A percentile compares a stretch with the other conserved stretches of the same genome.
These are phyloP conservation scores for Ophiothrix spiculata DNA, from an alignment of 35 echinoderm and acorn worm genomes.

Conservation along the genomic window DNA sequence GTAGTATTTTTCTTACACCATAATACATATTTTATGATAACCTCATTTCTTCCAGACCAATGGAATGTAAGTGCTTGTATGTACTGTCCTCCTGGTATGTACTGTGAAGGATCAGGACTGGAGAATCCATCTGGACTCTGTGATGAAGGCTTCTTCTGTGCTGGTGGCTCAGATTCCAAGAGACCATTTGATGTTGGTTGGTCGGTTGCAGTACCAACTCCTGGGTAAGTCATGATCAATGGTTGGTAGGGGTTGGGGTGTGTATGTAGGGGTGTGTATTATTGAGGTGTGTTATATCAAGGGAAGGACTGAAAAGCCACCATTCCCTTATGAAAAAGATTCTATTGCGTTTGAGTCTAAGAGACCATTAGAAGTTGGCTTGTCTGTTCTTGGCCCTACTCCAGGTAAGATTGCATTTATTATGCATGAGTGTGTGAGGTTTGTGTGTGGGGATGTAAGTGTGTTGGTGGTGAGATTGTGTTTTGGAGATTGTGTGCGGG, in stretches of 20 bases:
- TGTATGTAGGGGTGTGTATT: too few relatives aligned
- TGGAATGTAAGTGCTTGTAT: slow-evolving; percentile 59
- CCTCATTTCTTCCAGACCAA: slow-evolving; percentile 72
- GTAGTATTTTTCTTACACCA: too few relatives aligned
- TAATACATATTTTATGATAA: too few relatives aligned
- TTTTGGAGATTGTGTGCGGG: too few relatives aligned
- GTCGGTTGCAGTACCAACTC: slow-evolving; percentile 46
- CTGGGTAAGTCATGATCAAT: slow-evolving; percentile 28
- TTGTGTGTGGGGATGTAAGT: too few relatives aligned
- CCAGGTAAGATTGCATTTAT: too few relatives aligned
- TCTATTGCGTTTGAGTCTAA: slow-evolving; percentile 58
- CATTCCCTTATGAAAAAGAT: too few relatives aligned
- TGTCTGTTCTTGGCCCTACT: slow-evolving; percentile 45
- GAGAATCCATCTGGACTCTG: slow-evolving; percentile 73
- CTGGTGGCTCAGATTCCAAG: slow-evolving; percentile 64
- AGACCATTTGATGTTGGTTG: slow-evolving; percentile 90
- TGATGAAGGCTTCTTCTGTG: slow-evolving; percentile 91
- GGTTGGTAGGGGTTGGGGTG: neutral
- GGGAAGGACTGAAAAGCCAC: too few relatives aligned
- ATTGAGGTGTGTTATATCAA: too few relatives aligned
- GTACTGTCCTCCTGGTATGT: slow-evolving; percentile 89
- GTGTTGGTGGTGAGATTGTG: too few relatives aligned
- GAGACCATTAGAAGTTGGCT: slow-evolving; percentile 88
- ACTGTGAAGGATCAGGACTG: slow-evolving; percentile 76
- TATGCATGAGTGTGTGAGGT: too few relatives aligned